Conservation (phyloP, 37 sponge, comb jelly and placozoan genomes). For the Diacarnus erythraeanus region DNA sequence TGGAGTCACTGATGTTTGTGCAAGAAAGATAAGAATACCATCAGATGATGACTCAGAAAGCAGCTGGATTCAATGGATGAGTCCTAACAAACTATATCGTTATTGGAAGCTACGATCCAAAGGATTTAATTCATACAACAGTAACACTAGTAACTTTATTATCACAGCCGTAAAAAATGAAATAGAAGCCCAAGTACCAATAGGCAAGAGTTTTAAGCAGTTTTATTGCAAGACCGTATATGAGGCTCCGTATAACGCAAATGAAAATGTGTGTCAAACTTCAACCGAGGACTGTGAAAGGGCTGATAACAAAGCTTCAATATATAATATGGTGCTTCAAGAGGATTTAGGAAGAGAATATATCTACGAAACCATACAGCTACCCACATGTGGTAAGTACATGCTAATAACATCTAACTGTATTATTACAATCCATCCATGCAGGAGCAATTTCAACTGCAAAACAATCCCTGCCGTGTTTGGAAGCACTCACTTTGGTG, state of each 20-base stretch:
- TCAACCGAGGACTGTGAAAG: background rate
- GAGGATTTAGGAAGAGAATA: background rate
- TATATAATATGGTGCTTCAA: too few relatives aligned
- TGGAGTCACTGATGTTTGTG: conserved; percentile 21
- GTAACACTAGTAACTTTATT: background rate
- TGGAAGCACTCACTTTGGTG: too few relatives aligned
- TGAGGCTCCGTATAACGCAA: background rate
- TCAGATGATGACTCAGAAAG: conserved; percentile 10
- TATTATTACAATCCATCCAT: too few relatives aligned
- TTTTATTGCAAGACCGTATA: background rate
- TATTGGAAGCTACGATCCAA: conserved; percentile 31
- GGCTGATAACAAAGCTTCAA: background rate
- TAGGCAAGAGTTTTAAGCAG: background rate
- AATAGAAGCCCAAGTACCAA: background rate
- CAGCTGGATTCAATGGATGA: conserved; percentile 20
- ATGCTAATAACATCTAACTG: too few relatives aligned
- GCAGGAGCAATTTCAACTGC: too few relatives aligned
- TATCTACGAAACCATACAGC: too few relatives aligned
- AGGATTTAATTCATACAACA: conserved; percentile 2
- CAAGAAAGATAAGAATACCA: conserved; percentile 27
- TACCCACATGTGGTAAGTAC: too few relatives aligned
- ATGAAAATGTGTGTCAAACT: background rate
- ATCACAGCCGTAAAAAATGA: background rate
- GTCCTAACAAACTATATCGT: background rate
- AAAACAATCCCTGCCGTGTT: too few relatives aligned